These are phyloP conservation scores for Apamea anceps DNA, from an alignment of 2,888 invertebrate genomes.

Conservation along the genomic window DNA sequence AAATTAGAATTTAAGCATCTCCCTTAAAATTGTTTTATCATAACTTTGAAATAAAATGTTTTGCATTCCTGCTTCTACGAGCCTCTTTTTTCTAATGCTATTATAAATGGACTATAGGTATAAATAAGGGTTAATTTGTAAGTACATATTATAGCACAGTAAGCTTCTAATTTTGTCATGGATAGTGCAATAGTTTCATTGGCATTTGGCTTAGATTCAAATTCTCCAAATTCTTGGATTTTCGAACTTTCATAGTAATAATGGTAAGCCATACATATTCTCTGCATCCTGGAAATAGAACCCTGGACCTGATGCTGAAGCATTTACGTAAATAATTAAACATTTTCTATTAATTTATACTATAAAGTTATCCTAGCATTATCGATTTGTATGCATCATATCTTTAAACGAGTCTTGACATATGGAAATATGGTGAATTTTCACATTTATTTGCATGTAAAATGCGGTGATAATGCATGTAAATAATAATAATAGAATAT, in stretches of 20 bases:
- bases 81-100: too few species aligned
- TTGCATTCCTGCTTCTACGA: too few species aligned
- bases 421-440: background rate
- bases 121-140: conserved; percentile 1
- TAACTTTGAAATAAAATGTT: too few species aligned
- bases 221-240: background rate
- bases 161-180: background rate
- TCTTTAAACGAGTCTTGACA: background rate
- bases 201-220: background rate
- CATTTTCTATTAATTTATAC: background rate
- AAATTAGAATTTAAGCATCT: too few species aligned
- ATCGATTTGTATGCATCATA: background rate
- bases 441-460: background rate
- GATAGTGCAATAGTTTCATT: background rate
- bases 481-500: background rate
- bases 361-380: background rate
- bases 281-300: background rate
- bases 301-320: background rate
- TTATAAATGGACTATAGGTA: too few species aligned
- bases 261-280: background rate
- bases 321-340: background rate
- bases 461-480: background rate
- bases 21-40: too few species aligned
- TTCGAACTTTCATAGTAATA: background rate
- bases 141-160: background rate